Evolutionary conservation across 2,797 vertebrate species (phyloP), one percentile per base, ranked within the genome.

Genomic region (Cossypha heuglini): DNA sequence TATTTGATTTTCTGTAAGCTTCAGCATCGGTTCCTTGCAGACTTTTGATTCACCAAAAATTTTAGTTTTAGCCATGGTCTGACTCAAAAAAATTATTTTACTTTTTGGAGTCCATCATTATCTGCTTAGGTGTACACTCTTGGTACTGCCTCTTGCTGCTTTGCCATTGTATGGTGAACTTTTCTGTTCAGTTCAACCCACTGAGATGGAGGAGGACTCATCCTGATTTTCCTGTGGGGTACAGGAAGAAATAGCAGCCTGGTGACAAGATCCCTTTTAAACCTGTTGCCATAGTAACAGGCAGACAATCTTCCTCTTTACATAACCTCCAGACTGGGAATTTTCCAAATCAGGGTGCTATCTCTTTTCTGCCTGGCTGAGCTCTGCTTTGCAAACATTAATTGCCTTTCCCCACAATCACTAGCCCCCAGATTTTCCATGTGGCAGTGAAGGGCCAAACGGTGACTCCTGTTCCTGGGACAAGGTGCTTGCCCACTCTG

Each of bases 271-370:
- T 95, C 24, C 31, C 33, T 92, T 95, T 90, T 80, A 94, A 94
- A 90, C 22, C 48, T 83, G 94, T 96, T 93, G 54, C 78, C 51
- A 86, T 96, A 74, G 96, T 38, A 91, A 96, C 95, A 91, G 68
- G 84, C 46, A 89, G 86, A 95, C 42, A 91, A 57, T 69, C 48
- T 94, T 71, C 46, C 75, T 89, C 71, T 87, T 87, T 75, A 86
- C 54, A 21, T 77, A 96, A 86, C 84, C 75, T 89, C 83, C 72
- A 83, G 61, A 83, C 35, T 62, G 49, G 68, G 74, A 94, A 58
- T 86, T 88, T 89, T 92, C 96, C 49, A 92, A 33, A 92, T 69
- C 54, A 86, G 81, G 85, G 81, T 83, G 78, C 89, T 5, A 5
- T 51, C 43, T 86, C 81, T 88, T 75, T 84, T 66, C 51, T 69